Evolutionary conservation across 1,140 invertebrate genomes (phyloP).

Genomic region (Trichonephila inaurata): DNA sequence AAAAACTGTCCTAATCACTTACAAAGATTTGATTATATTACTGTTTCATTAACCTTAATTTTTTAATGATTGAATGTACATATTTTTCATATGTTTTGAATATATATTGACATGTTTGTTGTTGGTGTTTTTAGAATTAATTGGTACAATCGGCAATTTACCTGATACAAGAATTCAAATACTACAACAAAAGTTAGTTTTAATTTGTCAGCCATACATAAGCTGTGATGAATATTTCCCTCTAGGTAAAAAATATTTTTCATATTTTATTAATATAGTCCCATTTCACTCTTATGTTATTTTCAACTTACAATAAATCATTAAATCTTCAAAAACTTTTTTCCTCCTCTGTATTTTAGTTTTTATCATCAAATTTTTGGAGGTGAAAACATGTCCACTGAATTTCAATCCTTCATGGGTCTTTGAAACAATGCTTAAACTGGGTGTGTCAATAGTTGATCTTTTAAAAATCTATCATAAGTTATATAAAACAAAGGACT

Average conservation of each 20-base stretch:
- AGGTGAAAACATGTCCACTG: constrained; percentile 78
- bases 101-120: neutral
- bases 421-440: constrained; percentile 80
- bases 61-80: no score
- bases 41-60: no score
- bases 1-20: no score
- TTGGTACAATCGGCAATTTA: neutral
- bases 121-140: neutral
- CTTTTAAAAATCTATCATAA: constrained; percentile 83
- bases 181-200: constrained; percentile 81
- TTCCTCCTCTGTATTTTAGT: constrained; percentile 79
- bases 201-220: constrained; percentile 81
- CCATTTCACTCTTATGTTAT: neutral
- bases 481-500: constrained; percentile 81
- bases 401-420: constrained; percentile 80
- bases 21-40: no score
- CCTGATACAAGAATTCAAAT: constrained; percentile 79
- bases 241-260: constrained; percentile 80
- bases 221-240: constrained; percentile 83
- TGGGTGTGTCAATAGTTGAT: constrained; percentile 81
- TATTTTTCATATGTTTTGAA: neutral
- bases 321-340: neutral
- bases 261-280: no score
- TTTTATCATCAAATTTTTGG: constrained; percentile 81
- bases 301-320: neutral